Evolutionary conservation across 2,113 vertebrate genomes (phyloP).

Genomic region (Mus spicilegus): DNA sequence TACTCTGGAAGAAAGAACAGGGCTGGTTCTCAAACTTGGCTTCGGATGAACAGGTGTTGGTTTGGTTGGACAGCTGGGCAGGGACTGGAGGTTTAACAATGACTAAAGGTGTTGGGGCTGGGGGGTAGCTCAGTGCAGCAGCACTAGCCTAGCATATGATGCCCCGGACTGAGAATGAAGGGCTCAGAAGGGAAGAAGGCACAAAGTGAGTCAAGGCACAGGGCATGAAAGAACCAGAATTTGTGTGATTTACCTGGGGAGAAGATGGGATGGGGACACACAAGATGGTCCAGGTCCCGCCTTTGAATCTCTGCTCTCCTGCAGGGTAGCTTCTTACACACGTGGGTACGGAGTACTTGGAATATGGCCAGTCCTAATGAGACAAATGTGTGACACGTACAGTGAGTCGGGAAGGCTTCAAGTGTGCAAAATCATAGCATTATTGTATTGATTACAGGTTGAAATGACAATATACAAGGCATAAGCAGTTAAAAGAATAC

Average conservation of each 20-base stretch:
- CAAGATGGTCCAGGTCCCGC: neutral
- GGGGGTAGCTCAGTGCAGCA: neutral
- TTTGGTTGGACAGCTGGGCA: neutral
- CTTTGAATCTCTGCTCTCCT: neutral
- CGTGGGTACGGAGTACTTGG: neutral
- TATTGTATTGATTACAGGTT: neutral
- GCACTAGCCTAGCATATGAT: neutral
- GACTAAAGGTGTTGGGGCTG: neutral
- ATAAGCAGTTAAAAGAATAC: neutral
- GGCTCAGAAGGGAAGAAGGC: neutral
- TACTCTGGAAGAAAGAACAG: neutral
- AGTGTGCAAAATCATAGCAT: neutral
- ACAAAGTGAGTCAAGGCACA: neutral
- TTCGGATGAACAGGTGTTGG: neutral
- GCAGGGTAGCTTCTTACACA: too few species aligned
- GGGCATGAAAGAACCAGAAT: neutral
- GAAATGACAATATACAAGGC: neutral
- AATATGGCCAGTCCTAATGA: neutral
- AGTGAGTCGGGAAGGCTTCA: neutral
- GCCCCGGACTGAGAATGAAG: neutral
- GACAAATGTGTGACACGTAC: neutral
- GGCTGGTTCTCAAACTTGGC: neutral
- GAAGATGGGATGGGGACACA: neutral
- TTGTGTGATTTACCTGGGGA: neutral
- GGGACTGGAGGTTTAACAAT: too few species aligned